phyloP scores from a whole-genome alignment of 1,140 invertebrate species.

The Phthorimaea operculella region DNA sequence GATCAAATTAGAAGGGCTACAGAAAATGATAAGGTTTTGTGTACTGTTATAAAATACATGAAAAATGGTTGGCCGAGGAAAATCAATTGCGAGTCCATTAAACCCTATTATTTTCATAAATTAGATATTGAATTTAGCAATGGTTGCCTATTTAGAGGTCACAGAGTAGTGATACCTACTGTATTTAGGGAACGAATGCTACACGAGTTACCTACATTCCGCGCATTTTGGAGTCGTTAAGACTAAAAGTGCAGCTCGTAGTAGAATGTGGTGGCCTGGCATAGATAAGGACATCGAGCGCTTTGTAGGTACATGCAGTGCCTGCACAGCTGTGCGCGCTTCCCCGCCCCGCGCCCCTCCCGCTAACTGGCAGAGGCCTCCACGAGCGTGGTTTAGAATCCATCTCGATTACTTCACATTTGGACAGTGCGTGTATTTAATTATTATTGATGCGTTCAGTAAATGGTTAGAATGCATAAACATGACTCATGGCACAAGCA shows the following conservation, averaged over 20 bases:
- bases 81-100: not conserved
- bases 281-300: not conserved
- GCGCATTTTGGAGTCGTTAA: slow-evolving; percentile 1
- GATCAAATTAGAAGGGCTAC: not conserved
- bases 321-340: not conserved
- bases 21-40: not conserved
- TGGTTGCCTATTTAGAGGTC: not conserved
- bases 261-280: slow-evolving; percentile 3
- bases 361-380: not conserved
- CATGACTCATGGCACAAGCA: not conserved
- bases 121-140: not conserved
- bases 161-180: not conserved
- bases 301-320: not conserved
- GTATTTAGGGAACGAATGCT: not conserved
- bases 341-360: not conserved
- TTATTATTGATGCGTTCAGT: slow-evolving; percentile 2
- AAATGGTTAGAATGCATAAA: slow-evolving; percentile 4
- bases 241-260: not conserved
- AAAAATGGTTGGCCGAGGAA: not conserved
- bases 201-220: not conserved
- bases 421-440: not conserved
- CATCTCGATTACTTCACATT: not conserved
- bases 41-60: not conserved
- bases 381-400: not conserved
- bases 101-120: not conserved